Base-by-base conservation (phyloP, 92 coral and sea anemone species). In the Palythoa caribaeorum region DNA sequence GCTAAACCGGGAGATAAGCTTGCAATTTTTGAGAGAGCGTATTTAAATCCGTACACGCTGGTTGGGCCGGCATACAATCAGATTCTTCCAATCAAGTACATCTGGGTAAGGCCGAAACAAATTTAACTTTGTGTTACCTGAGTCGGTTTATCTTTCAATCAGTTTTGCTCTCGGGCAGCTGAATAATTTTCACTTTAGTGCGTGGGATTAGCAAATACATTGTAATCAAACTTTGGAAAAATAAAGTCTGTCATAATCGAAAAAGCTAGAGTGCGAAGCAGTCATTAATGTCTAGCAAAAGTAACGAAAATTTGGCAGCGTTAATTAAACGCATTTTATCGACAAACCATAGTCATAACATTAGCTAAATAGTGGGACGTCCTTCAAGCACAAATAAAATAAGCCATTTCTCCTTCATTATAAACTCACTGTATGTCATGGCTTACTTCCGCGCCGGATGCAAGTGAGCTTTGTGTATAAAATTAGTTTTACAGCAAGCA, bases 21-120 rank as follows among this genome's bases (percentile, higher is more conserved):
- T 38, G 51, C 76, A 1, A 38, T 71, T 40, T 12, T 38, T 71
- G 76, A 71, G 76, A 71, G 76, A 71, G 76, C 40, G 8, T 71
- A 71, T 71, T 40, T 71, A 17, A 38, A 71, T 40, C 76, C 76
- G 48, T 36, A 36, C 16, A 71, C 76, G 6, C 35, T 28, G 14
- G 76, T 71, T 38, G 76, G 76, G 20, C 76, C 76, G 16, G 17
- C 76, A 28, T 4, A 71, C 51, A 39, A 71, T 50, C 76, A 71
- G 76, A 37, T 71, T 5, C 20, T 71, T 13, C 50, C 76, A 9
- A 38, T 38, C 20, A 71, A 71, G 19, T 71, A 71, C 76, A 71
- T 71, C 51, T 71, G 76, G 76, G 76, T 71, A 38, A 71, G 37
- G 76, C n/a, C 15, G 37, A 36, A 71, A 8, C 19, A 71, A 36